Conservation (phyloP, 2,113 vertebrate genomes). For the Passer domesticus region DNA sequence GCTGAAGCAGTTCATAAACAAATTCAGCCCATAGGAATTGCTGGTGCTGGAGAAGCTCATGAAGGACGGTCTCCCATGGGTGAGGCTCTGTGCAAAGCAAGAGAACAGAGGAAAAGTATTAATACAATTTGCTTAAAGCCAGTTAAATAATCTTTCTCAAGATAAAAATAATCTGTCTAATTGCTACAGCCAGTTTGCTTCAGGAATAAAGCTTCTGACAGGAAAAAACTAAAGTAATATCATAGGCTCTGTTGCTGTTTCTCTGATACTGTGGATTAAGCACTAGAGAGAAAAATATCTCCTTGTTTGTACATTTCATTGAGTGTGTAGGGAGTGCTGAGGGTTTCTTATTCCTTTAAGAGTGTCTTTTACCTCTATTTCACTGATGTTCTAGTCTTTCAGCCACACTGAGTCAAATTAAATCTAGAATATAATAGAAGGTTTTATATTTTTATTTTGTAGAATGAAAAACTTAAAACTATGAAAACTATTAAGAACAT, state of each 20-base stretch:
- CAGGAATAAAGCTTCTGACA: neutral
- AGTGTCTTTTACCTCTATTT: neutral
- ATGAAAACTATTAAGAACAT: neutral
- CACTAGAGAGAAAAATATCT: neutral
- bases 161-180: neutral
- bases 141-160: neutral
- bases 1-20: neutral
- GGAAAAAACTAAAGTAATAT: neutral
- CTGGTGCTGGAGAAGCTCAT: neutral
- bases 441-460: neutral
- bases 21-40: neutral
- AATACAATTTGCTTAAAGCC: neutral
- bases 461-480: neutral
- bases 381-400: neutral
- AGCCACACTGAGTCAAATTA: neutral
- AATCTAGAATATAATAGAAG: neutral
- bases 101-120: neutral
- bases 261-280: neutral
- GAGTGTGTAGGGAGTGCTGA: neutral
- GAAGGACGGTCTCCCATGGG: rapidly evolving
- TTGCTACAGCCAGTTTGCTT: neutral
- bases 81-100: neutral
- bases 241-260: neutral
- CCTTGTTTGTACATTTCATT: neutral
- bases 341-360: neutral